Evolutionary conservation across 2,113 vertebrate species (phyloP), one percentile per base, ranked within the genome.

Genomic region (Theristicus caerulescens): DNA sequence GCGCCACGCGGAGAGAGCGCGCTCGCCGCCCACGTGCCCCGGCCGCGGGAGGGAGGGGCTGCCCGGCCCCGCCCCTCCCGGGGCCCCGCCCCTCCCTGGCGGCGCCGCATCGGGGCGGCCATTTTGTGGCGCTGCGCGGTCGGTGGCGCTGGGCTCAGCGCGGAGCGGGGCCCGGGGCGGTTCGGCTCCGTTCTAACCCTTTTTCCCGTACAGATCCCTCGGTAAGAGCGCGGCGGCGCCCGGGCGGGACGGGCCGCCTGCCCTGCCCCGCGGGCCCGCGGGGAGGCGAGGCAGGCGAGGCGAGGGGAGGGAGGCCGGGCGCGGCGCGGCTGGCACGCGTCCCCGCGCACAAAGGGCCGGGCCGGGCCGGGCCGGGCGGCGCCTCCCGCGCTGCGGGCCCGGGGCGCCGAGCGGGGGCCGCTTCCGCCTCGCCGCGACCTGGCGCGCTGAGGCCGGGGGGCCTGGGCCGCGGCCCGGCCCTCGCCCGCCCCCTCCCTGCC

Each of bases 111-210:
- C 87, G 91, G 6, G 95, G 97, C 98, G 97, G 98, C 98, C 98
- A 98, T 98, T 98, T 98, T 98, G 97, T 97, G 97, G 69, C 88
- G 94, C 97, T 54, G 96, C 96, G 73, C 40, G 76, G 44, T 94
- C 94, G 96, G 88, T 87, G 96, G 66, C 74, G 40, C 47, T 70
- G 90, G 90, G 88, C 95, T 86, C 86, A 88, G 71, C 55, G 52
- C 22, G n/a, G 24, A 62, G 95, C 78, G 97, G 96, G 95, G 91
- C 92, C 93, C 90, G 91, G 93, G 93, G 90, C 89, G 85, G 71
- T 13, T 67, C 88, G 62, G 90, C 61, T 27, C 83, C 32, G 67
- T 47, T 96, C 89, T 66, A 10, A 27, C 26, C 36, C 38, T 80
- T 51, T 90, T 64, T 57, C 42, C 80, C 21, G 49, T 32, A 14